phyloP scores from a whole-genome alignment of 2,888 invertebrate genomes.

The Thyatira batis region DNA sequence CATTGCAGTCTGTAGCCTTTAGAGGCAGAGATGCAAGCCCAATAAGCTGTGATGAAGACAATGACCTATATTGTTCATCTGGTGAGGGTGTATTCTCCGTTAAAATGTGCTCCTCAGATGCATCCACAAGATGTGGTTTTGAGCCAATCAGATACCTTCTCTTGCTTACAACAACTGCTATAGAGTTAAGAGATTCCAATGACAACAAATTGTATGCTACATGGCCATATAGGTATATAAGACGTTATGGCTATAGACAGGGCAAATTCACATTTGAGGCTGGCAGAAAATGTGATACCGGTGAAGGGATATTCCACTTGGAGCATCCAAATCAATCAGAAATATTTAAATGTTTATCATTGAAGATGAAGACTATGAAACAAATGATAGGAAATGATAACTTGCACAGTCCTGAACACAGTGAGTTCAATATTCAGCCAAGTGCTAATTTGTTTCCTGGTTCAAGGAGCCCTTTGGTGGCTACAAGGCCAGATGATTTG shows the following conservation, averaged over 20 bases:
- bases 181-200: conserved; percentile 87
- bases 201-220: conserved; percentile 86
- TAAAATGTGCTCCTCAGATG: conserved; percentile 89
- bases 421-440: conserved; percentile 87
- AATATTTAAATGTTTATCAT: conserved; percentile 90
- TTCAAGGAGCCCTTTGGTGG: conserved; percentile 90
- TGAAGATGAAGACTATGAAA: conserved; percentile 94
- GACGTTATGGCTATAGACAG: conserved; percentile 92
- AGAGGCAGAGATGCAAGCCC: conserved; percentile 84
- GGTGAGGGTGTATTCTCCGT: conserved; percentile 92
- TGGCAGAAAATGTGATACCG: conserved; percentile 92
- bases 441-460: conserved; percentile 91
- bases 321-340: conserved; percentile 92
- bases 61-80: conserved; percentile 93
- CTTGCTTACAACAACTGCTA: conserved; percentile 87
- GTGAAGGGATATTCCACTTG: conserved; percentile 91
- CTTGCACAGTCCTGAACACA: conserved; percentile 85
- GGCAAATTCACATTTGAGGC: conserved; percentile 95
- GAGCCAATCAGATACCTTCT: conserved; percentile 87
- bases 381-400: conserved; percentile 89
- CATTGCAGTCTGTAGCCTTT: conserved; percentile 91
- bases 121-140: conserved; percentile 88
- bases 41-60: conserved; percentile 89
- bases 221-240: conserved; percentile 93
- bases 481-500: conserved; percentile 76